These are phyloP conservation scores for Lepidurus packardi DNA, from an alignment of 1,140 invertebrate species.

Conservation along the genomic window DNA sequence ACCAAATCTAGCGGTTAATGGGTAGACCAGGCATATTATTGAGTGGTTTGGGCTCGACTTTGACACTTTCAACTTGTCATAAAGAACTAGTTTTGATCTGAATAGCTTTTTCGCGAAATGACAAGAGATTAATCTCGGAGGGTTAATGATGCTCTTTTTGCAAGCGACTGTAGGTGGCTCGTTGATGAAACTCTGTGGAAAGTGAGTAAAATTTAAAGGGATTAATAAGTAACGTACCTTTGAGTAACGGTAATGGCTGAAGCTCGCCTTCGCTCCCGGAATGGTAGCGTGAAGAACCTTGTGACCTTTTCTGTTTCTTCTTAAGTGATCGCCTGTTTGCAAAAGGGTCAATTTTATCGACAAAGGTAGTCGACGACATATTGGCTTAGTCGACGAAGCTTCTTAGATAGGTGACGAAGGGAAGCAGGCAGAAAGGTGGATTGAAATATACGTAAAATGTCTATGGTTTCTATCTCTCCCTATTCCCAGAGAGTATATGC, in stretches of 20 bases:
- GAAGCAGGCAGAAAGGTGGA: background rate
- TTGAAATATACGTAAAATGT: background rate
- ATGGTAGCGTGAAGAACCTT: constrained; percentile 81
- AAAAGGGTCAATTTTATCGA: constrained; percentile 91
- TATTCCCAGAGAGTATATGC: background rate
- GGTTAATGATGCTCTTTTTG: background rate
- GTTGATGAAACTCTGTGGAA: no score
- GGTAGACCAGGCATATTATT: background rate
- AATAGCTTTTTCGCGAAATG: background rate
- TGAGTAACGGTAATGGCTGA: constrained; percentile 74
- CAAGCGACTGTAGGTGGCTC: background rate
- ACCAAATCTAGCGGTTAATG: background rate
- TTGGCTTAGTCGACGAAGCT: constrained; percentile 19
- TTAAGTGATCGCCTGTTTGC: constrained; percentile 77
- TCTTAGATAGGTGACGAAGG: background rate
- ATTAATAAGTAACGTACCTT: constrained; percentile 56
- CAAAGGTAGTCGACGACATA: constrained; percentile 57
- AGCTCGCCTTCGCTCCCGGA: constrained; percentile 84
- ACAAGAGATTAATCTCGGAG: no score
- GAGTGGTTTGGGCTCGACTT: background rate
- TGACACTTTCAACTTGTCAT: background rate
- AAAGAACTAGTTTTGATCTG: background rate
- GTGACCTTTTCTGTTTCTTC: constrained; percentile 87
- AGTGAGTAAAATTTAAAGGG: background rate
- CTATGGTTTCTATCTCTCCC: background rate